Conservation (phyloP, 2,888 invertebrate genomes). For the Amiota minor region DNA sequence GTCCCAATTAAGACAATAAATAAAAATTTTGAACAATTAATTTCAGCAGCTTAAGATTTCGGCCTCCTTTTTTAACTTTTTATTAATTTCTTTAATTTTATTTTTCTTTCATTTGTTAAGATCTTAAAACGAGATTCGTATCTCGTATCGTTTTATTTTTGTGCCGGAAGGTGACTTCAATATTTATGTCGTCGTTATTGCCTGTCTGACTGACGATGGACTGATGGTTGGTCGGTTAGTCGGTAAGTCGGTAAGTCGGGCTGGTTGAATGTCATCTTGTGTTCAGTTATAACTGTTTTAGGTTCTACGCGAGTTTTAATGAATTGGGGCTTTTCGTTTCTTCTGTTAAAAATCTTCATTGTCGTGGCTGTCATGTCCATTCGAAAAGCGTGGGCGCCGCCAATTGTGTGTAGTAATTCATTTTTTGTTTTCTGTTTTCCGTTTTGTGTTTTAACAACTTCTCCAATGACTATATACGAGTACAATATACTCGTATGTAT, state of each 20-base stretch:
- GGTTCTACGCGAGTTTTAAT: slow-evolving; percentile 16
- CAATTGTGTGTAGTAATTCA: not conserved
- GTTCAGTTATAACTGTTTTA: slow-evolving; percentile 5
- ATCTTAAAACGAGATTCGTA: slow-evolving; percentile 15
- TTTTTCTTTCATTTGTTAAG: slow-evolving; percentile 2
- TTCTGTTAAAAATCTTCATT: slow-evolving; percentile 10
- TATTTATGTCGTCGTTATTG: slow-evolving; percentile 13
- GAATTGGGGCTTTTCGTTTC: not conserved
- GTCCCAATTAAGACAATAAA: slow-evolving; percentile 57
- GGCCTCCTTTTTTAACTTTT: slow-evolving; percentile 9
- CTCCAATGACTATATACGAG: not conserved
- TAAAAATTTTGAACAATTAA: slow-evolving; percentile 59
- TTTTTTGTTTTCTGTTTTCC: not conserved
- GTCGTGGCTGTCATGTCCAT: not conserved
- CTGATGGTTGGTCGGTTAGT: slow-evolving; percentile 4
- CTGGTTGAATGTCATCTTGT: not conserved
- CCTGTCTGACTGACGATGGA: no score
- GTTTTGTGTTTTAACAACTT: slow-evolving; percentile 5
- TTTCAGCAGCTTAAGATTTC: slow-evolving; percentile 47
- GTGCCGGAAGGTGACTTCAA: slow-evolving; percentile 9
- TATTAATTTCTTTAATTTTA: no score
- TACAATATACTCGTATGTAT: no score
- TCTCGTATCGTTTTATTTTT: slow-evolving; percentile 13
- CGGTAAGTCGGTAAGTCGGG: not conserved
- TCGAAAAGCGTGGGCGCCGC: not conserved